phyloP scores from a whole-genome alignment of 2,113 vertebrate species.

The Otus sunia region DNA sequence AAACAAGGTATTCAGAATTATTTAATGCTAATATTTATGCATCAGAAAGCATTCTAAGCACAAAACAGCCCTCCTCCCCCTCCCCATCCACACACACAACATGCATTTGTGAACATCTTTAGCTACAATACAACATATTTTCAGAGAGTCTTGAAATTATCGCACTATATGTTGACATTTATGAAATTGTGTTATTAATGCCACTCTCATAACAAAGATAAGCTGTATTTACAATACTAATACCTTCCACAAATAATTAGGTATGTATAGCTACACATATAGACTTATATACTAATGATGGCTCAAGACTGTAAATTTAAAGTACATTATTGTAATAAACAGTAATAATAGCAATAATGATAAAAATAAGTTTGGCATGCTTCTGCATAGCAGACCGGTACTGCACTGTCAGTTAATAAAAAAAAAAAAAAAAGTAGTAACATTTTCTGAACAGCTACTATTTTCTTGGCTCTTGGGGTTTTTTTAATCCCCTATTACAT shows the following conservation, averaged over 20 bases:
- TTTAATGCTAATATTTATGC: slow-evolving; percentile 83
- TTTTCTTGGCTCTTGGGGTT: background rate
- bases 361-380: background rate
- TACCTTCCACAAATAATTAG: slow-evolving; percentile 49
- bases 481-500: too few species aligned
- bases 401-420: background rate
- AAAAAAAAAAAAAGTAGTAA: background rate
- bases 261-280: slow-evolving; percentile 5
- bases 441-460: background rate
- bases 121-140: slow-evolving; percentile 55
- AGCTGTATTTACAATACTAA: slow-evolving; percentile 44
- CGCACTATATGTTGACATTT: background rate
- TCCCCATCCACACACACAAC: background rate
- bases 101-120: slow-evolving; percentile 57
- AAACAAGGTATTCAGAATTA: slow-evolving; percentile 81
- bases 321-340: slow-evolving; percentile 4
- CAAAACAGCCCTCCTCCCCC: slow-evolving; percentile 28
- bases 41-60: slow-evolving; percentile 71
- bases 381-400: background rate
- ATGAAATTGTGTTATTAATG: slow-evolving; percentile 68
- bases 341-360: background rate
- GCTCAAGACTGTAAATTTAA: slow-evolving; percentile 27
- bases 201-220: slow-evolving; percentile 32
- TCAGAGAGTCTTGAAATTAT: slow-evolving; percentile 53
- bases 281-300: background rate